Evolutionary conservation across 35 echinoderm and acorn worm species (phyloP).

Genomic region (Chiridota heheva): DNA sequence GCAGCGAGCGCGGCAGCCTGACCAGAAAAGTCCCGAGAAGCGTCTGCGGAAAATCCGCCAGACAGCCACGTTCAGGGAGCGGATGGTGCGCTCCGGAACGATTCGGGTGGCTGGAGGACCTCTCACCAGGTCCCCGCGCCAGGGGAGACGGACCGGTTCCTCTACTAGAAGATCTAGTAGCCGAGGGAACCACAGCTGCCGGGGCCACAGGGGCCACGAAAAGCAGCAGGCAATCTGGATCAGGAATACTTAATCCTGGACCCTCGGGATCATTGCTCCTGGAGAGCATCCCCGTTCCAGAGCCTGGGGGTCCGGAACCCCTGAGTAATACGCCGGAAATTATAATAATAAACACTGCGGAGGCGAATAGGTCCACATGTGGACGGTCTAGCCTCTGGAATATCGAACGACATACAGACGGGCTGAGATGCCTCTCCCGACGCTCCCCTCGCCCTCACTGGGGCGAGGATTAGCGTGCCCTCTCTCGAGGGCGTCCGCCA

Average conservation of each 20-base stretch:
- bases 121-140: background rate
- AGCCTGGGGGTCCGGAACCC: background rate
- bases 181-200: background rate
- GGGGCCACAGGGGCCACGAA: background rate
- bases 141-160: background rate
- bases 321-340: background rate
- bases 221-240: background rate
- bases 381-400: background rate
- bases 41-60: background rate
- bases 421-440: background rate
- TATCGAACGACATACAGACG: background rate
- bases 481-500: slow-evolving; percentile 25
- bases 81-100: background rate
- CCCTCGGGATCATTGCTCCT: slow-evolving; percentile 32
- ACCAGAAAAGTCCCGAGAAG: slow-evolving; percentile 19
- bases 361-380: background rate
- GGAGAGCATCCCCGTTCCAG: background rate
- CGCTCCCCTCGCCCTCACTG: background rate
- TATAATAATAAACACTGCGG: background rate
- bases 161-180: slow-evolving; percentile 24
- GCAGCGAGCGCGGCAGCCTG: slow-evolving; percentile 17
- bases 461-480: too few relatives aligned
- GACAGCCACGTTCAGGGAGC: background rate
- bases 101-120: background rate
- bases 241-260: background rate